These are phyloP conservation scores for Tragelaphus buxtoni DNA, from an alignment of 2,113 vertebrate genomes.

Conservation along the genomic window DNA sequence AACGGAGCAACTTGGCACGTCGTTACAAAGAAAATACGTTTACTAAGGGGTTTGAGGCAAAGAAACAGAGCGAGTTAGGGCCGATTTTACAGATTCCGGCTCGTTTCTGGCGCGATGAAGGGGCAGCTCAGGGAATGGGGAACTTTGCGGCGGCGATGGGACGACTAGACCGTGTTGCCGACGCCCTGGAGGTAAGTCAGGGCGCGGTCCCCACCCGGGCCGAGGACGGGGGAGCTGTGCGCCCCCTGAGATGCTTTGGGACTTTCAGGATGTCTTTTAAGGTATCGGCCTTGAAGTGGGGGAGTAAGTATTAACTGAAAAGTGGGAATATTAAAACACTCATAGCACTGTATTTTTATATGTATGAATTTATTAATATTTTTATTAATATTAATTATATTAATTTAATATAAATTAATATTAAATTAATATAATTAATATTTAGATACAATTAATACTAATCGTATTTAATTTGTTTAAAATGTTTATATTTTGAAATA, in stretches of 20 bases:
- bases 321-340: background rate
- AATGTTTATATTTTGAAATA: background rate
- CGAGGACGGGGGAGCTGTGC: background rate
- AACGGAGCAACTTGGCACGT: too few species aligned
- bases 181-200: rapidly evolving
- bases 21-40: background rate
- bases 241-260: background rate
- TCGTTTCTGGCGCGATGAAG: background rate
- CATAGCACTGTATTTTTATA: background rate
- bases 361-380: background rate
- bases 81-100: background rate
- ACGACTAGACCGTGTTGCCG: background rate
- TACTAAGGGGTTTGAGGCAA: background rate
- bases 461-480: background rate
- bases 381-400: too few species aligned
- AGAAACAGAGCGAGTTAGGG: background rate
- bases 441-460: background rate
- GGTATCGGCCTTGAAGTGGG: background rate
- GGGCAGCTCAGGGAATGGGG: background rate
- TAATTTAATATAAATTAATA: too few species aligned
- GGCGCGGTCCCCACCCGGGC: background rate
- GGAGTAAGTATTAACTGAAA: background rate
- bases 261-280: background rate
- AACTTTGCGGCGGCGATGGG: background rate
- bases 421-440: too few species aligned